These are phyloP conservation scores for Tamias sibiricus DNA, from an alignment of 2,113 vertebrate genomes.

Conservation along the genomic window DNA sequence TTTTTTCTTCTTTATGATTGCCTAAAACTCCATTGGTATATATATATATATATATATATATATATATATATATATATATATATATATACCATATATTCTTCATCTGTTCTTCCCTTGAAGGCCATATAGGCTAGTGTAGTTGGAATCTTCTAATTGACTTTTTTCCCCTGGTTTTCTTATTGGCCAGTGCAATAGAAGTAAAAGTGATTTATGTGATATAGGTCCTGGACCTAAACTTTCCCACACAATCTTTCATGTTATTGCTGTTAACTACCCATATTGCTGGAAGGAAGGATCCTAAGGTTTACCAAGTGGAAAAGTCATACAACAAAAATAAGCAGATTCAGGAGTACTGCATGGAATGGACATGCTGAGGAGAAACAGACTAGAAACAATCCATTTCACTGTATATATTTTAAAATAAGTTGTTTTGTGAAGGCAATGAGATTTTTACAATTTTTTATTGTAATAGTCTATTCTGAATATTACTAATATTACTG, in stretches of 20 bases:
- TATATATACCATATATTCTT: too few relatives aligned
- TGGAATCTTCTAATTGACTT: neutral
- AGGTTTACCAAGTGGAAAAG: neutral
- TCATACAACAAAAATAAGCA: neutral
- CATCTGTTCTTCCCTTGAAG: too few relatives aligned
- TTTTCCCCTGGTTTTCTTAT: neutral
- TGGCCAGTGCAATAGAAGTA: neutral
- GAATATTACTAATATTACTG: neutral
- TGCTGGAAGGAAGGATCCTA: neutral
- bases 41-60: too few relatives aligned
- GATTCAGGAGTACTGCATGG: neutral
- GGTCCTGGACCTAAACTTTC: neutral
- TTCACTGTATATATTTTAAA: neutral
- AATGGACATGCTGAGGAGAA: neutral
- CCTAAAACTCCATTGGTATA: too few relatives aligned
- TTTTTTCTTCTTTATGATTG: too few relatives aligned
- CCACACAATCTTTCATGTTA: neutral
- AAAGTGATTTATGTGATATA: neutral
- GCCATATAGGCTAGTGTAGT: neutral
- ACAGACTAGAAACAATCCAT: neutral
- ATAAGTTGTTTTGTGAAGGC: neutral
- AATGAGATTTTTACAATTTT: neutral
- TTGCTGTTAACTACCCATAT: neutral
- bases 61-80: too few relatives aligned
- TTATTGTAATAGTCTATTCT: neutral